These are phyloP conservation scores for Dicranocentrus wangi DNA, from an alignment of 2,888 invertebrate genomes.

Conservation along the genomic window DNA sequence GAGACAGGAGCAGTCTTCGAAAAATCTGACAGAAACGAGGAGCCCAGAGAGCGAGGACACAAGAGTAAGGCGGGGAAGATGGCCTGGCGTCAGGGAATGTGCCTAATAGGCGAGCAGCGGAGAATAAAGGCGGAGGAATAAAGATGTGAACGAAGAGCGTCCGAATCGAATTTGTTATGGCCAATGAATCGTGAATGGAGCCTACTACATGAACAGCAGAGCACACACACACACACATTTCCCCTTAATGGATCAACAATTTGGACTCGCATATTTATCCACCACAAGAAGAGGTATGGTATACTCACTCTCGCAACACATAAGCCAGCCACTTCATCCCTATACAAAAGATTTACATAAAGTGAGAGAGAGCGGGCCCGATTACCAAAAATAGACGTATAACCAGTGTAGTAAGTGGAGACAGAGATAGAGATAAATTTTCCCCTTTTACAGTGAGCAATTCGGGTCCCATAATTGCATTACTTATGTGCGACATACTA, in stretches of 20 bases:
- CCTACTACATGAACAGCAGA: conserved; percentile 62
- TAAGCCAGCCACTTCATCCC: background rate
- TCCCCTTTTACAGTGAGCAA: conserved; percentile 71
- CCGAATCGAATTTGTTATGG: conserved; percentile 72
- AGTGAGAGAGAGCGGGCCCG: conserved; percentile 22
- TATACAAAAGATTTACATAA: conserved; percentile 24
- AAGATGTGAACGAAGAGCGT: conserved; percentile 67
- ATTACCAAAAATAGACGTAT: conserved; percentile 11
- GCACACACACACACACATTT: conserved; percentile 62
- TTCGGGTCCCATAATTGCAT: conserved; percentile 69
- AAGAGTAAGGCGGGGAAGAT: conserved; percentile 36
- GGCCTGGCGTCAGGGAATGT: conserved; percentile 55
- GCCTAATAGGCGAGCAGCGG: conserved; percentile 67
- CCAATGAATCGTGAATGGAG: conserved; percentile 72
- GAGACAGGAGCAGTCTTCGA: background rate
- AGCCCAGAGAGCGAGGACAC: background rate
- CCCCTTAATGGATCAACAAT: conserved; percentile 71
- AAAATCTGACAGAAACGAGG: background rate
- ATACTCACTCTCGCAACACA: background rate
- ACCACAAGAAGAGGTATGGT: background rate
- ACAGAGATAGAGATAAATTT: conserved; percentile 68
- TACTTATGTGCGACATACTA: conserved; percentile 67
- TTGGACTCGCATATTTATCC: conserved; percentile 48
- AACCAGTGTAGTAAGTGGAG: conserved; percentile 21
- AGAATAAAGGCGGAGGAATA: conserved; percentile 71